Conservation (phyloP, 2,888 invertebrate species). For the Ormyrus thymus region DNA sequence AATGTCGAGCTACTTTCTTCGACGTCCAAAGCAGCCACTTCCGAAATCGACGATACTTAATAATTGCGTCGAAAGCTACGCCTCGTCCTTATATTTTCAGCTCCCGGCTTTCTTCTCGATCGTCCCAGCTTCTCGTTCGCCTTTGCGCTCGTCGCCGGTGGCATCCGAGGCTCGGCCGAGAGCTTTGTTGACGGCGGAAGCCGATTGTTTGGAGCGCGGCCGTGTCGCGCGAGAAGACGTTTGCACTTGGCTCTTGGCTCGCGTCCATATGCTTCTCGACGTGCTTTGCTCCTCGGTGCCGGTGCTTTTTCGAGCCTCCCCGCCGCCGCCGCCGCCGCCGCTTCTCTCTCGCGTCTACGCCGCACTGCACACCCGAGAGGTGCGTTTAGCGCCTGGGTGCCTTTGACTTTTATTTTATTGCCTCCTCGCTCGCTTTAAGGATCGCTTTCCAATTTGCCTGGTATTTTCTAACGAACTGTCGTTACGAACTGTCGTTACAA, state of each 20-base stretch:
- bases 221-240: conserved; percentile 5
- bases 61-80: too few species aligned
- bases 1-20: not conserved
- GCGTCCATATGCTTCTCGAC: conserved; percentile 13
- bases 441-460: too few species aligned
- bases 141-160: not conserved
- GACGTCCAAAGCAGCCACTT: not conserved
- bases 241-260: conserved; percentile 52
- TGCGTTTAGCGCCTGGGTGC: too few species aligned
- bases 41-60: too few species aligned
- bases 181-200: conserved; percentile 14
- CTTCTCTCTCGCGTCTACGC: not conserved
- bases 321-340: too few species aligned
- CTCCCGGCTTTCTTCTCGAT: too few species aligned
- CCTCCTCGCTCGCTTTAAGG: too few species aligned
- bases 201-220: not conserved
- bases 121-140: not conserved
- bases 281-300: not conserved
- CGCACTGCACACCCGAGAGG: not conserved
- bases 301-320: too few species aligned
- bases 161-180: not conserved
- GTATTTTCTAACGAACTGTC: too few species aligned
- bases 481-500: too few species aligned
- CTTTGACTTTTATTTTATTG: too few species aligned
- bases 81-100: too few species aligned